Conservation (phyloP, 1,140 invertebrate species). For the Whitmania pigra region DNA sequence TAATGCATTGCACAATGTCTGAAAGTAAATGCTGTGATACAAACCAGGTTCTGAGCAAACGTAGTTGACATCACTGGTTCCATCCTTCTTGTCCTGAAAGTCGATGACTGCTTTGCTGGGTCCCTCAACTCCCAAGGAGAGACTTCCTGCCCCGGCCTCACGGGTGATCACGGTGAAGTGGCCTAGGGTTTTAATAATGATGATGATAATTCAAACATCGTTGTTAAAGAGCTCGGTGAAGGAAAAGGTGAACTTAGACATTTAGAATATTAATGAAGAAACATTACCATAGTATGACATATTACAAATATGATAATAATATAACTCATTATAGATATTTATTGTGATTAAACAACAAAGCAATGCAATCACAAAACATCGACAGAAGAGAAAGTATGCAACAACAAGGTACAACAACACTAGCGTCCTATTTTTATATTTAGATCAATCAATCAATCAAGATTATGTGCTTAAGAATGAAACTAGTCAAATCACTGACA, state of each 20-base stretch:
- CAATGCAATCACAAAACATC: no score
- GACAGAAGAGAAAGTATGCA: no score
- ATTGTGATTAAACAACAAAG: no score
- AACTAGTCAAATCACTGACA: slow-evolving; percentile 42
- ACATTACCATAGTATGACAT: neutral
- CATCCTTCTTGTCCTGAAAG: slow-evolving; percentile 79
- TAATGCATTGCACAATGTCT: no score
- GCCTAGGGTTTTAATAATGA: slow-evolving; percentile 30
- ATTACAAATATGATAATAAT: slow-evolving; percentile 8
- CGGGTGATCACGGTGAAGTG: slow-evolving; percentile 97
- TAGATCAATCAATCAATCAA: no score
- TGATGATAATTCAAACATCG: no score
- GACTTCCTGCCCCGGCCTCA: slow-evolving; percentile 84
- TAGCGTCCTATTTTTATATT: no score
- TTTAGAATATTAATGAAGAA: slow-evolving; percentile 17
- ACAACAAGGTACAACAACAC: no score
- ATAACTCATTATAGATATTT: no score
- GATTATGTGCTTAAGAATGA: no score
- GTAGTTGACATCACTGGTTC: slow-evolving; percentile 81
- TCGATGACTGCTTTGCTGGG: slow-evolving; percentile 94
- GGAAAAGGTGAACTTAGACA: no score
- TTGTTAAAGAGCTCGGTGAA: no score
- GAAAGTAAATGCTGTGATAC: slow-evolving; percentile 28
- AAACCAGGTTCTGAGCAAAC: slow-evolving; percentile 75
- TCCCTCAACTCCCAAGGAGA: slow-evolving; percentile 89